Evolutionary conservation across 2,888 invertebrate species (phyloP).

Genomic region (Saturnia pavonia): DNA sequence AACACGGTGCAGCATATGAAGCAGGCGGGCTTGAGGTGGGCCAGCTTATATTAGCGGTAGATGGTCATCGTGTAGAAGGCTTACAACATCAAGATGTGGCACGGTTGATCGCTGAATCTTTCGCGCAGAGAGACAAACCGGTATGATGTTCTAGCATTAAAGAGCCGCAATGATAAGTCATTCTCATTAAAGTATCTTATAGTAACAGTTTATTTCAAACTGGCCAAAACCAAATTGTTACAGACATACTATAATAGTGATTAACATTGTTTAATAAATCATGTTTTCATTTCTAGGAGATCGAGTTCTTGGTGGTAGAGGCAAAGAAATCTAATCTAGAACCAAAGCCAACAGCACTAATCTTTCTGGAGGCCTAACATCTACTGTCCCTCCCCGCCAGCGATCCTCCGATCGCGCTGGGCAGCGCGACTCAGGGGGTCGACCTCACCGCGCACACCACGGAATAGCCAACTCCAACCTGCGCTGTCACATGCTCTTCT

Average conservation of each 20-base stretch:
- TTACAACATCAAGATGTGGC: conserved; percentile 95
- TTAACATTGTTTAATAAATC: background rate
- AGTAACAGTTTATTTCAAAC: background rate
- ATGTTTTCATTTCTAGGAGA: conserved; percentile 81
- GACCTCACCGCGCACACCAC: conserved; percentile 83
- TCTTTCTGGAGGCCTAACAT: conserved; percentile 96
- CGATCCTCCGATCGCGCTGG: conserved; percentile 86
- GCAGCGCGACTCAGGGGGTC: conserved; percentile 82
- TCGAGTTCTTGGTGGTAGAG: conserved; percentile 96
- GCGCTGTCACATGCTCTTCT: conserved; percentile 82
- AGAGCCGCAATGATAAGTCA: background rate
- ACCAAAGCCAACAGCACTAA: conserved; percentile 94
- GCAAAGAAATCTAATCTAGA: conserved; percentile 95
- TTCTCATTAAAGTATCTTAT: background rate
- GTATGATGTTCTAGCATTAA: conserved; percentile 37
- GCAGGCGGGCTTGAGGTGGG: conserved; percentile 97
- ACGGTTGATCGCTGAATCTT: conserved; percentile 95
- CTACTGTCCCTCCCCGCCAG: conserved; percentile 93
- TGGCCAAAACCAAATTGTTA: background rate
- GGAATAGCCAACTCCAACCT: conserved; percentile 82
- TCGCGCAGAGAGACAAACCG: conserved; percentile 92
- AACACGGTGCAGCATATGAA: conserved; percentile 96
- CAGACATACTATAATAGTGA: background rate
- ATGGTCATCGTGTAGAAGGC: conserved; percentile 89
- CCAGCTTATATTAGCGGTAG: conserved; percentile 95